phyloP scores from a whole-genome alignment of 2,797 vertebrate genomes.

The Scolopax bukidnonensis region DNA sequence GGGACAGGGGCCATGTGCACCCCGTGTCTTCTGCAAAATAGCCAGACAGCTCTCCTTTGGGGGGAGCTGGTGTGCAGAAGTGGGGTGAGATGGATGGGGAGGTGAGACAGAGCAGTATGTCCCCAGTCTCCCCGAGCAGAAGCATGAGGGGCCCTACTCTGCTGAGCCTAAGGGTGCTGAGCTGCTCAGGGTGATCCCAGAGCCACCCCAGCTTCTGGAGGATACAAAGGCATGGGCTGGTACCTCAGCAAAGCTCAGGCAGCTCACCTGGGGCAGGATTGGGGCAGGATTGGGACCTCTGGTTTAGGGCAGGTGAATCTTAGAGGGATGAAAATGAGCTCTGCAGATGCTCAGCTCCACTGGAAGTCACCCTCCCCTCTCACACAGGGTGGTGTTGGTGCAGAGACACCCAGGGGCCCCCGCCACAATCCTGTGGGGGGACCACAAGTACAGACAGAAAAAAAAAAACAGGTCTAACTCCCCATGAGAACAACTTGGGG shows the following conservation, averaged over 20 bases:
- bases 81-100: not conserved
- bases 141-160: not conserved
- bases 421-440: not conserved
- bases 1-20: not conserved
- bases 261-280: not conserved
- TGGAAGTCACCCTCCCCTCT: accelerated
- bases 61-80: not conserved
- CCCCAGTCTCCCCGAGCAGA: not conserved
- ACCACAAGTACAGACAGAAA: not conserved
- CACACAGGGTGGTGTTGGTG: accelerated
- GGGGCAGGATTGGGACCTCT: not conserved
- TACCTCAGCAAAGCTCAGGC: not conserved
- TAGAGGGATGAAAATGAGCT: not conserved
- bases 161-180: not conserved
- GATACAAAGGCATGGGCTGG: not conserved
- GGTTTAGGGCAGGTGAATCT: not conserved
- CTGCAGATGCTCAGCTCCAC: not conserved
- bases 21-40: not conserved
- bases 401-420: not conserved
- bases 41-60: not conserved
- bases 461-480: not conserved
- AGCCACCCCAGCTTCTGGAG: not conserved
- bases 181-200: not conserved
- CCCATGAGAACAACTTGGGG: not conserved
- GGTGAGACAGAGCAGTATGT: not conserved